Evolutionary conservation across 2,888 invertebrate species (phyloP), one percentile per base, ranked within the genome.

Genomic region (Brenthis hecate): DNA sequence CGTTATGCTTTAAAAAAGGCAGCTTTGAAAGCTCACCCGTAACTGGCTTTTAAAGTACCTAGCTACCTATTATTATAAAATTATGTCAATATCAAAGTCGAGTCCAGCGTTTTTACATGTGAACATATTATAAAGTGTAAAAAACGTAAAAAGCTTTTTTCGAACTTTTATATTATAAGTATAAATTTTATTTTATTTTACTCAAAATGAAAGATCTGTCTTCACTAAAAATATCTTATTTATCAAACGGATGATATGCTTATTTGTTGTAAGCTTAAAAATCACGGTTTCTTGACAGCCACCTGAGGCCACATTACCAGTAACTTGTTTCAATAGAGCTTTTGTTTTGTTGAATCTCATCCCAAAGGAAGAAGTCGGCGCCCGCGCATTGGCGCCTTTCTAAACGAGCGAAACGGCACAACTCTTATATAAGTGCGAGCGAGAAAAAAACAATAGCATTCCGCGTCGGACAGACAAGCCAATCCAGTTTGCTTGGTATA

Each of bases 301-400:
- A 86, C 85, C 87, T 77, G 77, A 77, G 77, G 74, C 72, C 84
- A 71, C 82, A 86, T 85, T 86, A 86, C 87, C 81, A 81, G 85
- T 83, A 86, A 89, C 89, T 89, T 88, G 90, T 91, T 91, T 89
- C 86, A 85, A 86, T 86, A 86, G 84, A 80, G 83, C 86, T 89
- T 89, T 90, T 89, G 85, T 90, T 91, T 91, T 89, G 89, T 88
- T 81, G 80, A 82, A 82, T 77, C 77, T 78, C 79, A 79, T 89
- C 89, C 89, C 89, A 86, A 81, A 90, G 91, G 91, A 91, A 89
- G 85, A 82, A 83, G 83, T 84, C 88, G 87, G 90, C 91, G 90
- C 89, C 84, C 85, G 90, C 89, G 78, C 85, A 85, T 85, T 90
- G 91, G 92, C 91, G 91, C 91, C 90, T 91, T 91, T 91, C 85